Base-by-base conservation (phyloP, 2,113 vertebrate genomes). In the Axis porcinus region DNA sequence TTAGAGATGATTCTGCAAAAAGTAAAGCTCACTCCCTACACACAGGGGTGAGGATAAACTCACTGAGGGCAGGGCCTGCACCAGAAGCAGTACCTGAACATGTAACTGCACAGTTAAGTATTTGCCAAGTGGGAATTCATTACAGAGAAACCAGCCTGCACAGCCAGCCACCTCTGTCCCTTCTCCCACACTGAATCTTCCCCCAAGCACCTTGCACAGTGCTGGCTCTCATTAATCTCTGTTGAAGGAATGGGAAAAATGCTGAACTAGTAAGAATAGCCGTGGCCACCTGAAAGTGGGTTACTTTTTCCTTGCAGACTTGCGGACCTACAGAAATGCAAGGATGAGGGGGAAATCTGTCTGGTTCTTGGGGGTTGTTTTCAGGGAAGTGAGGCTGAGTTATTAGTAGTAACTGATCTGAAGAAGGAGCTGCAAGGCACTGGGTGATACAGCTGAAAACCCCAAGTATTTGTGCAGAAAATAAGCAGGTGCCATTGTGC, bases 401-500 rank as follows among this genome's bases (percentile, higher is more conserved):
- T 58, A 60, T 50, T 57, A 55, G 15, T 70, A 45, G 54, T 62
- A 55, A 23, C 83, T 40, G 9, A 15, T 62, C 64, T 89, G 36
- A 36, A 33, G 89, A 79, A 85, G 78, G 64, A 64, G 16, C 15
- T 10, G 16, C 40, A 33, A 87, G 36, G 25, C 28, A 30, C 55
- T 50, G 54, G 62, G 27, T 40, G 23, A 33, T 64, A 8, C 70
- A 60, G 86, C 50, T 78, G 14, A 15, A 47, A 36, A 43, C 86
- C 91, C 70, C 58, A 89, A 78, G 50, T 30, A 16, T 79, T 86
- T 90, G 94, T 91, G 76, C 83, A 86, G 94, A 82, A 94, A 94
- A 58, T 40, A 62, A 91, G 52, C 90, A 92, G 94, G 76, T 96
- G 78, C 82, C 30, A 14, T n/a, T 12, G 57, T 85, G 13, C 25